Evolutionary conservation across 2,888 invertebrate species (phyloP), one percentile per base, ranked within the genome.

Genomic region (Anoplius nigerrimus): DNA sequence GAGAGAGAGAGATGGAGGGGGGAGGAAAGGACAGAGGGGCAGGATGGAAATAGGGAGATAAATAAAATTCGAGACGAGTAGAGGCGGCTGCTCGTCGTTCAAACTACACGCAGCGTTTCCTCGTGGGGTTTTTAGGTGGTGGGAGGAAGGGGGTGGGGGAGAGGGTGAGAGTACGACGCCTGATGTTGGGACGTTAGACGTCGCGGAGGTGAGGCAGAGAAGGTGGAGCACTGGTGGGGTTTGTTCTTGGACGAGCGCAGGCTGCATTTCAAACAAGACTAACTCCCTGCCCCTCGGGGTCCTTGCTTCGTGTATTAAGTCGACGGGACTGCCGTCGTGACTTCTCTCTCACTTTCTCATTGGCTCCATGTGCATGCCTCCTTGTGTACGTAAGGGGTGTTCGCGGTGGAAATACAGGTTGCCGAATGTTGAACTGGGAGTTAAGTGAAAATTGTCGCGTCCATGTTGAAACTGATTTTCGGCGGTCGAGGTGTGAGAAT

Each of bases 241-340:
- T 79, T 82, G 80, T 80, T 82, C 77, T 66, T 72, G 67, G 68
- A 74, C 66, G 68, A 55, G 70, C 69, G 75, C 76, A 73, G 71
- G 71, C 78, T 81, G 81, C 81, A 82, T 82, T 78, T 82, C 82
- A 82, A 82, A 45, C 78, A 81, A 78, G 74, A 71, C 78, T 70
- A 77, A 78, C 79, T 79, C 77, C 65, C 71, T 65, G 62, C 63
- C 59, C 58, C 67, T 53, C 68, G 75, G 72, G 57, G 74, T 75
- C 70, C 79, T 78, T 73, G 75, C 73, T 67, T 73, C 63, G 62
- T 60, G 76, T 78, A 81, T 78, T 76, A 76, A 79, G 76, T 72
- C 80, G 71, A 79, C 60, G 72, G 62, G 56, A 56, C 66, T 65
- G 55, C 67, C 64, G 54, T 69, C 61, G 18, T 51, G 55, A 57